These are phyloP conservation scores for Limnephilus marmoratus DNA, from an alignment of 2,888 invertebrate species.

Conservation along the genomic window DNA sequence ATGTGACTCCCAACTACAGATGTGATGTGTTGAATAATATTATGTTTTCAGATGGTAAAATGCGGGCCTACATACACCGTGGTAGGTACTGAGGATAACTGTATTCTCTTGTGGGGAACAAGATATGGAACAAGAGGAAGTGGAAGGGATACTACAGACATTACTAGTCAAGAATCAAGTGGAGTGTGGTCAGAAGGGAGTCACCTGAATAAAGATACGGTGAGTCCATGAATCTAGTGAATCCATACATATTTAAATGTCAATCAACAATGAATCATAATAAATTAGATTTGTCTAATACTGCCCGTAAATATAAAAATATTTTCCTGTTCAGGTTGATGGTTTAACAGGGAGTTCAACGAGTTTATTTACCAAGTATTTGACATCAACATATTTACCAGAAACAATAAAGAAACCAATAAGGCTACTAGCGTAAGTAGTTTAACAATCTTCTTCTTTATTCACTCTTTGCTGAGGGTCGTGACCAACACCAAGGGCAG, in stretches of 20 bases:
- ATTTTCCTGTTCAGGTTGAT: conserved; percentile 69
- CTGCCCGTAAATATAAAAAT: conserved; percentile 54
- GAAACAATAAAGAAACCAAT: conserved; percentile 74
- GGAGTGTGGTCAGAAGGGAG: conserved; percentile 58
- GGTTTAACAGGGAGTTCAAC: conserved; percentile 67
- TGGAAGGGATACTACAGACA: conserved; percentile 52
- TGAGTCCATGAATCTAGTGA: not conserved
- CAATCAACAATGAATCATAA: not conserved
- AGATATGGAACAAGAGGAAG: conserved; percentile 71
- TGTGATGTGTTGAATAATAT: not conserved
- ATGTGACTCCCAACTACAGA: too few relatives aligned
- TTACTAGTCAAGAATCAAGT: conserved; percentile 59
- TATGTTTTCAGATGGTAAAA: conserved; percentile 76
- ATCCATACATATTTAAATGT: not conserved
- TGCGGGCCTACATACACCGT: conserved; percentile 82
- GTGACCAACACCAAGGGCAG: not conserved
- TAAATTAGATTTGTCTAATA: not conserved
- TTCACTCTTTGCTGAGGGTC: not conserved
- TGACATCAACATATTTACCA: conserved; percentile 72
- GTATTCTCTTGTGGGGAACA: conserved; percentile 84
- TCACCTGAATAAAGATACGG: conserved; percentile 22
- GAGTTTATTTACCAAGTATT: conserved; percentile 69
- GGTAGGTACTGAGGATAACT: conserved; percentile 81
- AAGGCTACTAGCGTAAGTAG: conserved; percentile 76
- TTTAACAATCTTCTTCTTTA: not conserved